Evolutionary conservation across 2,113 vertebrate genomes (phyloP).

Genomic region (Echinops telfairi): DNA sequence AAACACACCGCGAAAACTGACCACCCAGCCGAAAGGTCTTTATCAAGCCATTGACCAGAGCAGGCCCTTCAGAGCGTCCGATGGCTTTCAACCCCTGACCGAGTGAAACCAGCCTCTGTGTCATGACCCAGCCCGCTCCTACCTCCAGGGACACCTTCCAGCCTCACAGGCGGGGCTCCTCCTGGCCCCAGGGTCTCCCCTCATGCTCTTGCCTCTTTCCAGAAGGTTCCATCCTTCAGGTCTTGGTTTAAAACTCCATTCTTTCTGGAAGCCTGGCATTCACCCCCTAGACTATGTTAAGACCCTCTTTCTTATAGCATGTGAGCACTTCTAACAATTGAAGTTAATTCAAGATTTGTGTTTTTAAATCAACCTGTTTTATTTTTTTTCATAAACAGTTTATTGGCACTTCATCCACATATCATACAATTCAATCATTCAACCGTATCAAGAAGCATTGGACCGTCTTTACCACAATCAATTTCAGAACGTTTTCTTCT

Average conservation of each 20-base stretch:
- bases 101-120: too few relatives aligned
- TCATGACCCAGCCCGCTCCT: background rate
- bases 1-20: too few relatives aligned
- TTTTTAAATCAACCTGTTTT: background rate
- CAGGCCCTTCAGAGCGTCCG: background rate
- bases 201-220: background rate
- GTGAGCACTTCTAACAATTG: accelerated
- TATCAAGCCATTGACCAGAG: accelerated
- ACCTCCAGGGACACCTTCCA: background rate
- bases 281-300: background rate
- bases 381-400: background rate
- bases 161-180: background rate
- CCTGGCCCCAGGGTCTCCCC: background rate
- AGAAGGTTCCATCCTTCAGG: constrained; percentile 41
- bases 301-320: accelerated
- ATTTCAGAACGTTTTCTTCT: too few relatives aligned
- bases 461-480: too few relatives aligned
- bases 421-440: too few relatives aligned
- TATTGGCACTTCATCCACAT: too few relatives aligned
- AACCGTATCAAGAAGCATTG: too few relatives aligned
- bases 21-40: too few relatives aligned
- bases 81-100: accelerated
- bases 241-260: background rate
- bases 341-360: background rate
- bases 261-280: background rate